Base-by-base conservation (phyloP, 2,888 invertebrate genomes). In the Rhagophthalmus giganteus region DNA sequence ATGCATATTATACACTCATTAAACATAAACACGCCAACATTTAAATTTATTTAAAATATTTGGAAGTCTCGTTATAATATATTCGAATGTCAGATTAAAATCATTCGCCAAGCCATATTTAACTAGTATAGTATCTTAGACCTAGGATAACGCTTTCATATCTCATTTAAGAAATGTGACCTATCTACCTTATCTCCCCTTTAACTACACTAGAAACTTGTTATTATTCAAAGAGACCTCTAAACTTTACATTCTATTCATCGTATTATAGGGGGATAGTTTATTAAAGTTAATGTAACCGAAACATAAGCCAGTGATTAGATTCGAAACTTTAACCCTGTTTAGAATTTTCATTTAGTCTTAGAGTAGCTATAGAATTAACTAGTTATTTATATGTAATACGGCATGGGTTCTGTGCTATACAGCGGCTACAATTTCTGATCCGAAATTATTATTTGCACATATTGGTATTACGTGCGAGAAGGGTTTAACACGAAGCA, bases 151-250 rank as follows among this genome's bases (percentile, higher is more conserved):
- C 37, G 28, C 24, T 35, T 12, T 30, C 31, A 46, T 46, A 46
- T 46, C 46, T 46, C 37, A 30, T 37, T 46, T 35, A 31, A 37
- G 46, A 24, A 38, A 37, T 46, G 46, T 46, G 31, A 37, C 46
- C 38, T 46, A 46, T 38, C 46, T 31, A 25, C 32, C 46, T 38
- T 38, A 46, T 46, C 46, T 46, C 20, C 25, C 25, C 46, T 33
- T 16, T 10, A 16, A 44, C 11, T 35, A 34, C 15, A 35, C 25
- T 24, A 44, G 34, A 44, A 44, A 35, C 34, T 34, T 44, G 44
- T 44, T 44, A 35, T 44, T 44, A 44, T 44, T 44, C 44, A 44
- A 35, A 34, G 24, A 28, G 34, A 16, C 27, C 34, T 26, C 24
- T 34, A 16, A 32, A 37, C 37, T 37, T 26, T 13, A 27, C 27